These are phyloP conservation scores for Liodrosophila aerea DNA, from an alignment of 2,888 invertebrate species.

Conservation along the genomic window DNA sequence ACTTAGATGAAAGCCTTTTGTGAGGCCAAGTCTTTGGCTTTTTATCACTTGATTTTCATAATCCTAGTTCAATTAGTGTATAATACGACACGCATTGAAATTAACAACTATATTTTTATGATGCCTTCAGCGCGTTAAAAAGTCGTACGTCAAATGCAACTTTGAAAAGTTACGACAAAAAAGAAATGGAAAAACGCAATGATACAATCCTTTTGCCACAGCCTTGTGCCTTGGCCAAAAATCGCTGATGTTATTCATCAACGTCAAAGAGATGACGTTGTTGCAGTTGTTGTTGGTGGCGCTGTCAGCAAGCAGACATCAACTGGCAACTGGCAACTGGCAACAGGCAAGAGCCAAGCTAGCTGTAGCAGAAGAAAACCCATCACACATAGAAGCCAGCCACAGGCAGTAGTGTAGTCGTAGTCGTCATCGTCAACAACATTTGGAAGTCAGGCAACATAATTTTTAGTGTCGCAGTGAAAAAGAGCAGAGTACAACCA, in stretches of 20 bases:
- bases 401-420: constrained; percentile 24
- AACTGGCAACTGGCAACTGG: constrained; percentile 38
- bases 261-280: constrained; percentile 50
- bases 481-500: constrained; percentile 5
- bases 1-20: too few species aligned
- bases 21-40: too few species aligned
- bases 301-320: constrained; percentile 43
- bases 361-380: constrained; percentile 3
- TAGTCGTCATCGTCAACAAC: constrained; percentile 35
- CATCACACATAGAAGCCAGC: constrained; percentile 36
- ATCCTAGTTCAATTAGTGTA: background rate
- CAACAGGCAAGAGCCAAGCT: constrained; percentile 12
- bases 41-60: background rate
- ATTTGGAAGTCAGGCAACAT: constrained; percentile 41
- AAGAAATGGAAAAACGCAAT: constrained; percentile 6
- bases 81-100: constrained; percentile 8
- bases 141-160: constrained; percentile 18
- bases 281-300: constrained; percentile 20
- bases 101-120: constrained; percentile 15
- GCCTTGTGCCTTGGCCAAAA: constrained; percentile 38
- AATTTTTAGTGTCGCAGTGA: constrained; percentile 39
- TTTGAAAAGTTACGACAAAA: constrained; percentile 10
- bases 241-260: constrained; percentile 66
- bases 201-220: constrained; percentile 24
- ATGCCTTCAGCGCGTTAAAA: constrained; percentile 18